Percentiles rank a stretch among this genome's conserved stretches.
These are phyloP conservation scores for Macaca mulatta DNA, from an alignment of 2,113 vertebrate species.

Conservation along the genomic window DNA sequence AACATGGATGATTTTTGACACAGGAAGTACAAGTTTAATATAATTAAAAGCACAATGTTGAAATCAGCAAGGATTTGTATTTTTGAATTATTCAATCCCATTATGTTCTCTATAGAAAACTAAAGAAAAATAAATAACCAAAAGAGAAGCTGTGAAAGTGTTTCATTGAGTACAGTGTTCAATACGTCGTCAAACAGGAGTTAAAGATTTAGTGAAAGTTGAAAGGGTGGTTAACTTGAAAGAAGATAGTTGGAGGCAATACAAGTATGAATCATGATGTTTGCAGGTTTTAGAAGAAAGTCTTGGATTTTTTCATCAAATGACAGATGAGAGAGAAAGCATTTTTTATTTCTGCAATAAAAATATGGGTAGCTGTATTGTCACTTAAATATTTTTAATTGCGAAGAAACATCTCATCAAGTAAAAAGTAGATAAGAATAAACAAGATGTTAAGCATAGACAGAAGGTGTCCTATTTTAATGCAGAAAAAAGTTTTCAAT, in stretches of 20 bases:
- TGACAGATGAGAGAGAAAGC: not conserved
- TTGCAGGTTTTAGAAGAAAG: not conserved
- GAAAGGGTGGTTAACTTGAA: not conserved
- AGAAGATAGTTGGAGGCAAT: not conserved
- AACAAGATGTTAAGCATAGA: not conserved
- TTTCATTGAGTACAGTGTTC: not conserved
- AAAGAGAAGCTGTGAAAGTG: not conserved
- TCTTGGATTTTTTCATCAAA: not conserved
- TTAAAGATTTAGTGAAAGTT: not conserved
- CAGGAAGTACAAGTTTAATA: not conserved
- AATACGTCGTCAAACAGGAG: not conserved
- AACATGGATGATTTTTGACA: not conserved
- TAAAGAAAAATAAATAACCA: not conserved
- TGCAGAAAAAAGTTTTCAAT: not conserved
- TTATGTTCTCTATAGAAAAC: not conserved
- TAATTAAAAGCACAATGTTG: not conserved
- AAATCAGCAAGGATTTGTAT: not conserved
- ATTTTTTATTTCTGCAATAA: slow-evolving; percentile 3
- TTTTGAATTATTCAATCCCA: not conserved
- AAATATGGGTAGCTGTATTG: not conserved
- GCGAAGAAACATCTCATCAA: not conserved
- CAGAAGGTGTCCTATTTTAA: not conserved
- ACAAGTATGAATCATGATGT: not conserved
- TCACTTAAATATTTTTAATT: not conserved
- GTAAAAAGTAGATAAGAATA: not conserved